Base-by-base conservation (phyloP, 2,113 vertebrate genomes). In the Bubalus kerabau region DNA sequence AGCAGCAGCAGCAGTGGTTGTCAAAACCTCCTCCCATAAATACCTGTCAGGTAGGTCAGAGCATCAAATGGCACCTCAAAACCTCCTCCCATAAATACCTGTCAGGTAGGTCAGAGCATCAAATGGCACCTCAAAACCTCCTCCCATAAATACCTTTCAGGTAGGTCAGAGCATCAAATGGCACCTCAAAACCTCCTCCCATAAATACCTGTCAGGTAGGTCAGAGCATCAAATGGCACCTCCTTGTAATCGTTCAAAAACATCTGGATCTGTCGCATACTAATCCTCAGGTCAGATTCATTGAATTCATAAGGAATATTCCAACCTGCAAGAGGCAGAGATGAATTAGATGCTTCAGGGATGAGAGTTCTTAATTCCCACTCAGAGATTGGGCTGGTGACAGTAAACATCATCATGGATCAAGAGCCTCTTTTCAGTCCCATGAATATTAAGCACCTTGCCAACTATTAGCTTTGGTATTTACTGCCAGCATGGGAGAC, bases 261-360 rank as follows among this genome's bases (percentile, higher is more conserved):
- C 99, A 99, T 99, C 98, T 99, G 99, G 94, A 99, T 99, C 98
- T 99, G 99, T 80, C 98, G 98, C 98, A 99, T 99, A 40, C 99
- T 99, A 98, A 99, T 99, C 94, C 99, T 98, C 84, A 99, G 98
- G 97, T 99, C 99, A 23, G 99, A 99, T 95, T 99, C 99, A 0
- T 99, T 99, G 97, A 99, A 99, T 97, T 99, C 99, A 1, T 99
- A 99, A 0, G 99, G 99, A 97, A 99, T 99, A 97, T 99, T 99
- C 99, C 99, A 99, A 60, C 99, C 99, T 99, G 97, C 90, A 56
- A 1, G 16, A 52, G 95, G 62, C 30, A 97, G 90, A 95, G 91
- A 59, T 97, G 48, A 93, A 88, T 82, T 95, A 15, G 59, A 94
- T 80, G 57, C 92, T 67, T 54, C 40, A 56, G 64, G 36, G 56